Evolutionary conservation across 2,113 vertebrate genomes (phyloP).

Genomic region (Neogobius melanostomus): DNA sequence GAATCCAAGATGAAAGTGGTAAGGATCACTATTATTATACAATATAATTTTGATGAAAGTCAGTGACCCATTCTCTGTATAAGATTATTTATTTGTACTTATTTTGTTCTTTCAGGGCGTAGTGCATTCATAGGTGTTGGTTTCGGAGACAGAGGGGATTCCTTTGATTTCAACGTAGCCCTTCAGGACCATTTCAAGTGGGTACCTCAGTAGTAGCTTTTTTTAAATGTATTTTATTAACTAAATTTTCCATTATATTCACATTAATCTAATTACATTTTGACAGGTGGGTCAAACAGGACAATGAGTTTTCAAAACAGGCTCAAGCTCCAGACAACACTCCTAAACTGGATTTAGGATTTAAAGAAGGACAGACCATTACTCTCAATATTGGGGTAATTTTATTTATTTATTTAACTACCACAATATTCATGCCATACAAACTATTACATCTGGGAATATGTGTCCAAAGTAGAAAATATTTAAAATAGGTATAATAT

Average conservation of each 20-base stretch:
- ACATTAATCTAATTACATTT: not conserved
- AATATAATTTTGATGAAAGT: not conserved
- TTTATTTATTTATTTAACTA: not conserved
- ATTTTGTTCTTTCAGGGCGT: slow-evolving; percentile 77
- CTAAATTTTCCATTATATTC: not conserved
- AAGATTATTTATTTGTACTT: not conserved
- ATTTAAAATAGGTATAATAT: no score
- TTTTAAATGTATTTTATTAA: not conserved
- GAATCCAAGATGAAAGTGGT: slow-evolving; percentile 93
- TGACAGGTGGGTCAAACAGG: slow-evolving; percentile 93
- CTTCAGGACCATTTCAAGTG: slow-evolving; percentile 99
- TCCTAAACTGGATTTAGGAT: slow-evolving; percentile 92
- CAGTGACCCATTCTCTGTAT: not conserved
- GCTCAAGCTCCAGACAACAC: slow-evolving; percentile 84
- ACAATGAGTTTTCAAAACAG: slow-evolving; percentile 87
- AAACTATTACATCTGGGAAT: no score
- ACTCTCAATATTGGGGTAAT: slow-evolving; percentile 95
- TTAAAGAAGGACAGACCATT: slow-evolving; percentile 98
- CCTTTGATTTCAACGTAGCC: slow-evolving; percentile 98
- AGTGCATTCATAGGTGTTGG: slow-evolving; percentile 97
- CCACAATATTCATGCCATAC: not conserved
- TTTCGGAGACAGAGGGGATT: slow-evolving; percentile 92
- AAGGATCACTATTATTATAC: slow-evolving; percentile 43
- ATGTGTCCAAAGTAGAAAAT: no score
- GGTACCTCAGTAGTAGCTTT: slow-evolving; percentile 37